These are phyloP conservation scores for Sebastes wilsoni DNA, from an alignment of 2,797 vertebrate species.

Conservation along the genomic window DNA sequence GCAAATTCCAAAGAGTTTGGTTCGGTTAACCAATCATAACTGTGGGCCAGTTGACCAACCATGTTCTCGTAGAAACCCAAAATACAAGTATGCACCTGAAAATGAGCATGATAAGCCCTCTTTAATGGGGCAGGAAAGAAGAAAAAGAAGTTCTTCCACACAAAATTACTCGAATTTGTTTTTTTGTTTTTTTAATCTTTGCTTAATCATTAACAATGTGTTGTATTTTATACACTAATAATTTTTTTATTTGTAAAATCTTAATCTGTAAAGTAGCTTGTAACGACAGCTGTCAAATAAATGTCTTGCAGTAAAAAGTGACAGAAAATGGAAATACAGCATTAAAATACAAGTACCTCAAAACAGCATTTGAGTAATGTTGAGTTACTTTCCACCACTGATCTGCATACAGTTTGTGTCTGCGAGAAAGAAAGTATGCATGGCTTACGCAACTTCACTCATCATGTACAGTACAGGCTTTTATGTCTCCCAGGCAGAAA, in stretches of 20 bases:
- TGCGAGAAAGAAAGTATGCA: conserved; percentile 12
- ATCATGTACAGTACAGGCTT: conserved; percentile 14
- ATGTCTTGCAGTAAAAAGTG: background rate
- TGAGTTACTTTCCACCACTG: background rate
- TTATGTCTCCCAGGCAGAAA: conserved; percentile 29
- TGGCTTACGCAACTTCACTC: conserved; percentile 22
- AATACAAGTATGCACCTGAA: too few relatives aligned
- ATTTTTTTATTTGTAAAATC: background rate
- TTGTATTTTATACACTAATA: background rate
- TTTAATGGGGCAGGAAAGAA: background rate
- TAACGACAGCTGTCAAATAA: background rate
- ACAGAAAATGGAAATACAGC: background rate
- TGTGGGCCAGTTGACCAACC: too few relatives aligned
- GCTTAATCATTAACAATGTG: background rate
- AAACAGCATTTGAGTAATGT: background rate
- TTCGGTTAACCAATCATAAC: too few relatives aligned
- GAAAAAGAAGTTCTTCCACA: background rate
- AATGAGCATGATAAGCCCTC: too few relatives aligned
- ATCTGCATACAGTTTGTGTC: background rate
- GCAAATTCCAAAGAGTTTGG: too few relatives aligned
- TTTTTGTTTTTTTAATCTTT: background rate
- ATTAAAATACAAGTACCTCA: background rate
- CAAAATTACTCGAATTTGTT: background rate
- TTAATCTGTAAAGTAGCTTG: background rate
- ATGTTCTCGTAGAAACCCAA: too few relatives aligned